A percentile compares a stretch with the other conserved stretches of the same genome.
phyloP scores from a whole-genome alignment of 2,113 vertebrate species.

The Pelusios castaneus region DNA sequence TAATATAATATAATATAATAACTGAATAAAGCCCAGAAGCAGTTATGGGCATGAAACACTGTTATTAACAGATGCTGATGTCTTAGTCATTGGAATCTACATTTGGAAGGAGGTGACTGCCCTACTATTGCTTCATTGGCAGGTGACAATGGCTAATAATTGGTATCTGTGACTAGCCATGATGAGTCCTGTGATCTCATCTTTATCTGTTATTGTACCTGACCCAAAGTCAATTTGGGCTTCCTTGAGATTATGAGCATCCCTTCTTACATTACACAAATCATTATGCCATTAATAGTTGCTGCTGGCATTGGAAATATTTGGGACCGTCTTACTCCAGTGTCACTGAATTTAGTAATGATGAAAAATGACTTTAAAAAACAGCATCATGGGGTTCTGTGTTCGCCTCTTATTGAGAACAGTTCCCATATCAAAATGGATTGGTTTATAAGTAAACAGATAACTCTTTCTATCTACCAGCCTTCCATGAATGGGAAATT shows the following conservation, averaged over 20 bases:
- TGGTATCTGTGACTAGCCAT: not conserved
- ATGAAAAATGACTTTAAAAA: not conserved
- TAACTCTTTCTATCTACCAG: accelerated
- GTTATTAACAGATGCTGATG: not conserved
- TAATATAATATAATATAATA: no score
- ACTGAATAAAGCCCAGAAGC: not conserved
- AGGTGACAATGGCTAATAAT: not conserved
- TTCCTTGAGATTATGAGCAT: not conserved
- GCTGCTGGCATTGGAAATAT: not conserved
- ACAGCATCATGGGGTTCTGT: not conserved
- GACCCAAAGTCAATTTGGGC: not conserved
- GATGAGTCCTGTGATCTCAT: not conserved
- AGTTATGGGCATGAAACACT: not conserved
- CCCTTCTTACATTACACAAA: not conserved
- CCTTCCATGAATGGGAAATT: not conserved
- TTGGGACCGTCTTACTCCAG: not conserved
- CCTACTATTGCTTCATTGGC: not conserved
- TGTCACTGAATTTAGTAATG: not conserved
- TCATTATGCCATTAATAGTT: not conserved
- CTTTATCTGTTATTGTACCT: not conserved
- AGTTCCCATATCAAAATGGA: not conserved
- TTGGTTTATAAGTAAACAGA: not conserved
- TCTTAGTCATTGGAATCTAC: not conserved
- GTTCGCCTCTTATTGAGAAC: not conserved
- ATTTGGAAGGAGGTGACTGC: not conserved